Evolutionary conservation across 2,888 invertebrate species (phyloP), one percentile per base, ranked within the genome.

Genomic region (Eudemis profundana): DNA sequence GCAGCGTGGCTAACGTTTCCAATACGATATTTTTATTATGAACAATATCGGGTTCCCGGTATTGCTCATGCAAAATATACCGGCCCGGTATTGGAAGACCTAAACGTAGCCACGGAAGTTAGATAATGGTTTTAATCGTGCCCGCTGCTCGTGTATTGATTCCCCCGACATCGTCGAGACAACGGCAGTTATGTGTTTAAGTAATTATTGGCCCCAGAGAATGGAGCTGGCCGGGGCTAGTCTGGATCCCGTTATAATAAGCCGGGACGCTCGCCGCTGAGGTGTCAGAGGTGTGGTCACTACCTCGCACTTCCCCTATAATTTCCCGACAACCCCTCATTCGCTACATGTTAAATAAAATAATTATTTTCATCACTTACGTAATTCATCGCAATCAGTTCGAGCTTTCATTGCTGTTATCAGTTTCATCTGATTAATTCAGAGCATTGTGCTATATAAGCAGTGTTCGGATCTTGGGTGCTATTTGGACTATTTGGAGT

Each of bases 211-310:
- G 57, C 83, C 79, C 78, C 74, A 75, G 76, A 73, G 73, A 79
- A 78, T 74, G 78, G 75, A 79, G 75, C 74, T 77, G 74, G 72
- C 73, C 73, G 71, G 17, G 77, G 76, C 78, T 76, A 78, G 78
- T 74, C 76, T 72, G 73, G 70, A 78, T 85, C 82, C 90, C 90
- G 90, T 90, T 90, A 90, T 90, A 90, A 90, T 89, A 82, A 84
- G 78, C 76, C 71, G 66, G 72, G 76, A 72, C 77, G 72, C 68
- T 70, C 72, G 75, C 78, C 74, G 79, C 74, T 74, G 79, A 86
- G 85, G 89, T 89, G 90, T 89, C 89, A 85, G 86, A 79, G 71
- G 67, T 72, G 74, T 73, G 75, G 70, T 74, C 69, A 69, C 69
- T 70, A 74, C 83, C 78, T 77, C 72, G 69, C 70, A 73, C 74